Base-by-base conservation (phyloP, 1,140 invertebrate species). In the Metaphire vulgaris region DNA sequence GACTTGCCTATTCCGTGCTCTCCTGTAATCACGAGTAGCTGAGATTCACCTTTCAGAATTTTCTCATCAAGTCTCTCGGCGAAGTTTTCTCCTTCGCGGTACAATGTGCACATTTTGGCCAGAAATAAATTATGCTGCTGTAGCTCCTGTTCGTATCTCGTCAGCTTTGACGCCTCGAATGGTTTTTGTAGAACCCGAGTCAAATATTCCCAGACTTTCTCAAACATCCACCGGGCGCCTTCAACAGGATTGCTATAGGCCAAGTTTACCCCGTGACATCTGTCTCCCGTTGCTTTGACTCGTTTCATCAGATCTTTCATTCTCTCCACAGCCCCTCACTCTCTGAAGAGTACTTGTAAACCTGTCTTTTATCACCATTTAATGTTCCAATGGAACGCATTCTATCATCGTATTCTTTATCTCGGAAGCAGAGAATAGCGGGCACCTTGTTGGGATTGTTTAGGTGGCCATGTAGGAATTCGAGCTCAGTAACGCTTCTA, bases 401-500 rank as follows among this genome's bases (percentile, higher is more conserved):
- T 64, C 6, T 34, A 2, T 74, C 41, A 85, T 69, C 67, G 30
- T 69, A 69, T 69, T 69, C 83, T 77, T 85, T 83, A 74, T 83
- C 80, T 74, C 83, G 81, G 69, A 85, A 85, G 74, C 79, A 83
- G 16, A 85, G 75, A 26, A 78, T 76, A 15, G 83, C 79, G 69
- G 83, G 83, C 1, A 84, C 16, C 26, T 75, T n/a, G 1, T 82
- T 83, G 31, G 83, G 83, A 56, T 80, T 77, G 75, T 84, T 83
- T 6, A 85, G 77, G 77, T 82, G 80, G 14, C 83, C 83, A 77
- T 84, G 82, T 16, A 83, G 67, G 70, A 83, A 83, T 72, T 85
- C 83, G 30, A 85, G 71, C 66, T 85, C 83, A 26, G 83, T 83
- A 0, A 85, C 81, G 78, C 83, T 83, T 71, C 79, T 81, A 75